These are phyloP conservation scores for Panorpa germanica DNA, from an alignment of 2,888 invertebrate species.

Conservation along the genomic window DNA sequence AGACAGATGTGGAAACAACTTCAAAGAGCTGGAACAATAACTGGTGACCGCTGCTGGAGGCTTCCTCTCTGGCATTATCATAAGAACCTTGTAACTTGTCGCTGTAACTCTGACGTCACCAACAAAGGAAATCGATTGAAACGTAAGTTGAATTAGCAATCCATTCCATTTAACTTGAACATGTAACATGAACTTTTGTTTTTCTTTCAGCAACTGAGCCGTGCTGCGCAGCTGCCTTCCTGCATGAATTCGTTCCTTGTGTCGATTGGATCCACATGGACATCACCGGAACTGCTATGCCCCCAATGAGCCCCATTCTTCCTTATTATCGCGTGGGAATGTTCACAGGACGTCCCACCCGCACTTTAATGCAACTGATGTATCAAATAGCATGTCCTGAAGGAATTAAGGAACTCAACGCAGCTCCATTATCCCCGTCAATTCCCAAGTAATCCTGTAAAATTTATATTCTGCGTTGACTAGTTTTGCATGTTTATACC, in stretches of 20 bases:
- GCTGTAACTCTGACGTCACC: constrained; percentile 21
- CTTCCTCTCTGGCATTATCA: constrained; percentile 38
- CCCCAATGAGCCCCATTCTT: constrained; percentile 27
- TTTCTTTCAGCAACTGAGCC: too few relatives aligned
- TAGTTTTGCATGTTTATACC: too few relatives aligned
- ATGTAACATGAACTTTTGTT: too few relatives aligned
- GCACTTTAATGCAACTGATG: constrained; percentile 27
- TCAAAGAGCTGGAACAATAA: constrained; percentile 28
- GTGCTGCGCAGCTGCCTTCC: constrained; percentile 23
- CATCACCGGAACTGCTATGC: constrained; percentile 35
- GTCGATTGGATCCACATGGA: constrained; percentile 40
- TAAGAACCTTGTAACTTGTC: constrained; percentile 24
- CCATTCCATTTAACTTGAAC: too few relatives aligned
- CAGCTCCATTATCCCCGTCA: too few relatives aligned
- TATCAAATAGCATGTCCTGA: constrained; percentile 25
- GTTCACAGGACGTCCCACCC: constrained; percentile 29
- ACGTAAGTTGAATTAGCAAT: constrained; percentile 20
- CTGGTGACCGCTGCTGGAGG: constrained; percentile 42
- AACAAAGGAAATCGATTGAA: constrained; percentile 23
- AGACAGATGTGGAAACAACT: constrained; percentile 29
- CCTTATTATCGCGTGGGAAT: constrained; percentile 31
- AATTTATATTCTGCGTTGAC: too few relatives aligned
- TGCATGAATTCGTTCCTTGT: constrained; percentile 31
- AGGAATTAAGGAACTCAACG: too few relatives aligned
- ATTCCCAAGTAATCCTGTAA: too few relatives aligned